Evolutionary conservation across 2,113 vertebrate genomes (phyloP), one percentile per base, ranked within the genome.

Genomic region (Cynopterus brachyotis): DNA sequence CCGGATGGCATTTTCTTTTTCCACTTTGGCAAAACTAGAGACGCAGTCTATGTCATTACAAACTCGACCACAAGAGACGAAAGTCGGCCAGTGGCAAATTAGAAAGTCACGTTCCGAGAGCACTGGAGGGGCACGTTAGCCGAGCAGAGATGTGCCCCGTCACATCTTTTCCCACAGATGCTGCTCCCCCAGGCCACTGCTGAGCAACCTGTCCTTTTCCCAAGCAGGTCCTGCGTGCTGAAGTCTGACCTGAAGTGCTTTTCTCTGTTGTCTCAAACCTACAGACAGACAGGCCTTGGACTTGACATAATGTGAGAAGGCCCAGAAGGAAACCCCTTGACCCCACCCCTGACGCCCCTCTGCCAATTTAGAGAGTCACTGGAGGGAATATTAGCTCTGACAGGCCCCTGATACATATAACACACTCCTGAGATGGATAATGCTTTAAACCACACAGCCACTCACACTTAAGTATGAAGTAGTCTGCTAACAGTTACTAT

Each of bases 21-120:
- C 97, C 97, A 98, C 80, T 96, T 96, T 97, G 96, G 88, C 97
- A 97, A 95, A 88, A 81, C 92, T 96, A 95, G 93, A 97, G 57
- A 97, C 84, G 55, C 67, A 59, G 93, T 95, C 76, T 96, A 81
- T 97, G 95, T 98, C 97, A 97, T 91, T 97, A 64, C 88, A 97
- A 96, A 97, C 85, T 95, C 55, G 55, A 96, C 94, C 92, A 95
- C 96, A 91, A 75, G 94, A 91, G 85, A 92, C 97, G 72, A 91
- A 84, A 40, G 67, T 26, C 69, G 94, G 96, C 88, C 98, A 98
- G 1, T 95, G 97, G 75, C 24, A 90, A 66, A 30, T 82, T 37
- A 97, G 95, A 97, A 97, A 20, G 10, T 79, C 95, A 73, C 95
- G 76, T 95, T 91, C 95, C 96, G 85, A 91, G 83, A 96, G 94